Percentiles rank a stretch among this genome's conserved stretches.
Evolutionary conservation across 2,888 invertebrate genomes (phyloP).

Genomic region (Xanthostigma xanthostigma): DNA sequence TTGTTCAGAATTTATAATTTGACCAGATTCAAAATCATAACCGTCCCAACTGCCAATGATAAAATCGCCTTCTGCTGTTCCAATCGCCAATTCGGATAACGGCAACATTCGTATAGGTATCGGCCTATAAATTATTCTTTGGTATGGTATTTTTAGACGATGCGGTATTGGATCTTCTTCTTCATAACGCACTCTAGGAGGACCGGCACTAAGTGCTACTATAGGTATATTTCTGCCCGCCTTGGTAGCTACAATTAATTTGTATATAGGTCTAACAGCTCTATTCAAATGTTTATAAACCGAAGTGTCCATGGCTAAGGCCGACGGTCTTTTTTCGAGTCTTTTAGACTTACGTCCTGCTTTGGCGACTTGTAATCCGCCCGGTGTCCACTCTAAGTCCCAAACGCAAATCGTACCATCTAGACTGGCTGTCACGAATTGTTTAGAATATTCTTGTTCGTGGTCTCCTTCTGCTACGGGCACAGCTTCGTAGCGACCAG

Average conservation of each 20-base stretch:
- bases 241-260: conserved; percentile 20
- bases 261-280: conserved; percentile 45
- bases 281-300: conserved; percentile 42
- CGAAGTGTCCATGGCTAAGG: conserved; percentile 42
- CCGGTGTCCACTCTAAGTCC: conserved; percentile 41
- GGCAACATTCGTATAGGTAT: not conserved
- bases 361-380: conserved; percentile 21
- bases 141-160: not conserved
- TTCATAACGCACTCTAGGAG: not conserved
- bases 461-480: conserved; percentile 17
- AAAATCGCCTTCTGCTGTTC: conserved; percentile 22
- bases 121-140: not conserved
- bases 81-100: conserved; percentile 16
- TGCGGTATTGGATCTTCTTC: not conserved
- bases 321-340: conserved; percentile 37
- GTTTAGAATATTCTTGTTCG: conserved; percentile 31
- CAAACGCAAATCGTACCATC: conserved; percentile 58
- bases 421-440: conserved; percentile 47
- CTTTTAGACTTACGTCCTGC: conserved; percentile 32
- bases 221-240: not conserved
- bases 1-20: conserved; percentile 41
- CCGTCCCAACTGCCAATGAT: conserved; percentile 45
- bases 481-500: conserved; percentile 36
- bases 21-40: conserved; percentile 46
- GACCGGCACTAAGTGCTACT: not conserved